Base-by-base conservation (phyloP, 2,888 invertebrate species). In the Heteromyza rotundicornis region DNA sequence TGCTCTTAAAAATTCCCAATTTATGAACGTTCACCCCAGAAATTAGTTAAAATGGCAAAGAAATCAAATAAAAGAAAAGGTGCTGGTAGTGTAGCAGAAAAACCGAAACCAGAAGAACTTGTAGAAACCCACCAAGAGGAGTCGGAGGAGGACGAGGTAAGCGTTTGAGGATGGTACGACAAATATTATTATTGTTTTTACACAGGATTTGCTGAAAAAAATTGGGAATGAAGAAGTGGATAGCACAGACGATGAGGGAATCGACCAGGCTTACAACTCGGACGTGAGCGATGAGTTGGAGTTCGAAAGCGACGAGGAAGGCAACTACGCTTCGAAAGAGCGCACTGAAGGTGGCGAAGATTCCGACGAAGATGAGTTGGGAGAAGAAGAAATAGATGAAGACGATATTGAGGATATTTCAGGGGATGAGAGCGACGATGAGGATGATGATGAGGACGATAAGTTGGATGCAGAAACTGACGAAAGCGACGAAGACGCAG, bases 291-390 rank as follows among this genome's bases (percentile, higher is more conserved):
- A 79, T 19, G 78, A 77, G n/a, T 63, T 84, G 1, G 79, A 82
- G 66, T 89, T 88, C 80, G 84, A 85, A 55, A 85, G 85, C 51
- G 87, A 86, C 55, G 85, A 85, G 69, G 87, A 85, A n/a, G 87
- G 87, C 75, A 72, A 85, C 79, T 68, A 82, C 82, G 62, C 84
- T 76, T 82, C 79, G 58, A 74, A 66, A 47, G 78, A 77, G 1
- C 62, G 58, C 7, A 63, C 57, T 2, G 63, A 54, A 1, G 66
- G 47, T 76, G 73, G 71, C 16, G 76, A 76, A 22, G 74, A 72
- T 44, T 69, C 71, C 24, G 75, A 74, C 2, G 77, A 70, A 2
- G 76, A 73, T 24, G 74, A 74, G 52, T 51, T 71, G 12, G 72
- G 76, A 1, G 73, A 72, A 20, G 83, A 80, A 2, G 70, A 64